These are phyloP conservation scores for Etheostoma cragini DNA, from an alignment of 2,113 vertebrate species.

Conservation along the genomic window DNA sequence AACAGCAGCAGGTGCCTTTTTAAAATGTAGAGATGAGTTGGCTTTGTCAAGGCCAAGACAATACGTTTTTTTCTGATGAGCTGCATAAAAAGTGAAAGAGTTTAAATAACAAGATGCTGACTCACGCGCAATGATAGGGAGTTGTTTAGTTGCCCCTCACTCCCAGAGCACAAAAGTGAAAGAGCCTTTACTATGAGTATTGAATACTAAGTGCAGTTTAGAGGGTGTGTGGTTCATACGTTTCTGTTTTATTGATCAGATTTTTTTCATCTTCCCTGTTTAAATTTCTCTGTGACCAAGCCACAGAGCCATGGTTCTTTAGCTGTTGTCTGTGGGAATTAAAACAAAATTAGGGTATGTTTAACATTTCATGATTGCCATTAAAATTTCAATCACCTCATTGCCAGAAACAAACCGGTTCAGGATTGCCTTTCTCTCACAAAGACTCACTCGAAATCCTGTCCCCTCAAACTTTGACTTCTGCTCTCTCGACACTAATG, in stretches of 20 bases:
- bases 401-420: background rate
- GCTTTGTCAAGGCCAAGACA: background rate
- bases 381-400: background rate
- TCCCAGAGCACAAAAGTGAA: background rate
- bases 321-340: too few species aligned
- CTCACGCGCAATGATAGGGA: background rate
- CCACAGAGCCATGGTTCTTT: background rate
- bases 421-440: background rate
- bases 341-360: background rate
- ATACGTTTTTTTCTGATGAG: background rate
- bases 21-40: background rate
- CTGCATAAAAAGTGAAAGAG: background rate
- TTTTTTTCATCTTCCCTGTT: background rate
- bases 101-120: background rate
- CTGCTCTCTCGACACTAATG: conserved; percentile 6
- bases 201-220: background rate
- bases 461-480: conserved; percentile 14
- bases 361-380: background rate
- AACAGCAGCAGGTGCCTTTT: conserved; percentile 19
- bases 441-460: background rate
- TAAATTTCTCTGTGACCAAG: background rate
- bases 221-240: background rate
- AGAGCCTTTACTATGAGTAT: background rate
- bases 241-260: background rate
- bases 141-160: background rate